Evolutionary conservation across 1,140 invertebrate species (phyloP).

Genomic region (Drosophila pandora): DNA sequence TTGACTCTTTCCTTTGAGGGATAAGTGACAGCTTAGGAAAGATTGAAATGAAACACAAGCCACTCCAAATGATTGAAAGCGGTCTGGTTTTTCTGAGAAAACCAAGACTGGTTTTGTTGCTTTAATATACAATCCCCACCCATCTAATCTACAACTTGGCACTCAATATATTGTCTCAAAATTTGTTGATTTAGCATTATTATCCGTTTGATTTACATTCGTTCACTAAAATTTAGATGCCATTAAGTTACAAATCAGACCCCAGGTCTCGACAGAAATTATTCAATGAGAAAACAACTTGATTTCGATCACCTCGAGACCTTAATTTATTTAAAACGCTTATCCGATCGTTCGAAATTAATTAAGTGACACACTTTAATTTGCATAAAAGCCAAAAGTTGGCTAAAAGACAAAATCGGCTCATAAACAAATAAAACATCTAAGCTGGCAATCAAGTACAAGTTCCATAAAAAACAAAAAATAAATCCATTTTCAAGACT

Average conservation of each 20-base stretch:
- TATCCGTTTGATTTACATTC: slow-evolving; percentile 29
- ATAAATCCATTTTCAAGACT: slow-evolving; percentile 38
- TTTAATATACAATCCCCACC: not conserved
- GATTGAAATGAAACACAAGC: not conserved
- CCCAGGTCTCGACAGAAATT: slow-evolving; percentile 13
- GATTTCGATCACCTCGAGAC: slow-evolving; percentile 23
- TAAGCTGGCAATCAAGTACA: slow-evolving; percentile 39
- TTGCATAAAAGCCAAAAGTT: slow-evolving; percentile 37
- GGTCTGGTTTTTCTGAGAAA: not conserved
- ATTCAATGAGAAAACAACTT: slow-evolving; percentile 29
- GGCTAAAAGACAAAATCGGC: slow-evolving; percentile 5
- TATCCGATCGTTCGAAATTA: slow-evolving; percentile 42
- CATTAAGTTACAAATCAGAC: slow-evolving; percentile 27
- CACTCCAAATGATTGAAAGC: not conserved
- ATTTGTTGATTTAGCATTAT: slow-evolving; percentile 18
- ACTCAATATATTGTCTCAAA: slow-evolving; percentile 19
- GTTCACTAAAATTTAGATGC: slow-evolving; percentile 13
- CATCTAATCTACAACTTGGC: slow-evolving; percentile 12
- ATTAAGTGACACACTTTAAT: slow-evolving; percentile 59
- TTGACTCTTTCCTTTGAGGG: slow-evolving; percentile 17
- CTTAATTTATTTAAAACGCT: slow-evolving; percentile 41
- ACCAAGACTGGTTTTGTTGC: not conserved
- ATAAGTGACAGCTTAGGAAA: not conserved
- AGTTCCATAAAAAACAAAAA: slow-evolving; percentile 37
- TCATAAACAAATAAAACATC: slow-evolving; percentile 27